Evolutionary conservation across 1,140 invertebrate species (phyloP).

Genomic region (Bombyx mori): DNA sequence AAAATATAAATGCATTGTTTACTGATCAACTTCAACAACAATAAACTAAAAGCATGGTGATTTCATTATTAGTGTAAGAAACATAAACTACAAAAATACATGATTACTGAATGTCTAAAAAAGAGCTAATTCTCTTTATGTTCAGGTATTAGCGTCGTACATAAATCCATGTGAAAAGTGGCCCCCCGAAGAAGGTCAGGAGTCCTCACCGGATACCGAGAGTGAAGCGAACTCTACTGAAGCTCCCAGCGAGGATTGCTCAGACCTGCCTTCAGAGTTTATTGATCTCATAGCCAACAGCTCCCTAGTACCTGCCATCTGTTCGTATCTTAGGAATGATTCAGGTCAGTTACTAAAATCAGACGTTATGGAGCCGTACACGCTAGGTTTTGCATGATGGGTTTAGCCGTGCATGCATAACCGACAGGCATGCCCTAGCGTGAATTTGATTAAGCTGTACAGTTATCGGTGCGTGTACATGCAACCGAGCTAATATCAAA

Average conservation of each 20-base stretch:
- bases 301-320: constrained; percentile 88
- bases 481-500: too few species aligned
- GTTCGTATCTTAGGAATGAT: constrained; percentile 94
- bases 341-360: constrained; percentile 72
- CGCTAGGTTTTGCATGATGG: not conserved
- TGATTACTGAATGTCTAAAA: too few species aligned
- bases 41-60: too few species aligned
- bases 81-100: too few species aligned
- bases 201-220: constrained; percentile 21
- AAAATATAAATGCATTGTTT: too few species aligned
- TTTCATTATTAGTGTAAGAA: too few species aligned
- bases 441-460: too few species aligned
- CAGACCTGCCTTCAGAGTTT: constrained; percentile 78
- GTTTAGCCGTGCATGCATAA: too few species aligned
- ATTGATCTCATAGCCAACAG: constrained; percentile 84
- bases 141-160: constrained; percentile 86
- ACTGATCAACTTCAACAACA: too few species aligned
- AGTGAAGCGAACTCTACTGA: constrained; percentile 13
- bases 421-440: too few species aligned
- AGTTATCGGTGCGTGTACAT: too few species aligned
- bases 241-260: constrained; percentile 53
- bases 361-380: not conserved
- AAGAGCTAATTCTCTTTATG: not conserved
- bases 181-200: constrained; percentile 60
- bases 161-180: constrained; percentile 83